Evolutionary conservation across 2,888 invertebrate species (phyloP), one percentile per base, ranked within the genome.

Genomic region (Germaria angustata): DNA sequence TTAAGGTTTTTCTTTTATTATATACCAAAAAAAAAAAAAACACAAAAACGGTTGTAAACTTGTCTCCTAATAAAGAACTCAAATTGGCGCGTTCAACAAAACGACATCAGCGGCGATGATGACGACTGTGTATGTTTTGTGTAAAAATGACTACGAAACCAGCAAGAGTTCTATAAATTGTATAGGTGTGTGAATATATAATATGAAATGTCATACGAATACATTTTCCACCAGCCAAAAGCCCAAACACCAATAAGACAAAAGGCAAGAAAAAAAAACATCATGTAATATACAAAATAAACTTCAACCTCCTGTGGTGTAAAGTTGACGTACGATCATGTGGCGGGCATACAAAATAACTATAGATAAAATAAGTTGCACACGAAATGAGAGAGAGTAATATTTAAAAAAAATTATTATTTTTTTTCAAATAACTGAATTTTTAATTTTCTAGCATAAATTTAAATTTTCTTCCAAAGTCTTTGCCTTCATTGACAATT

Each of bases 31-130:
- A 41, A 0, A 59, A 59, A 9, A 61, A 55, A 15, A 32, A 28
- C 41, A 61, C 46, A 44, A 53, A 32, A 66, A 71, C 69, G 72
- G 69, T 82, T 79, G 82, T 79, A 79, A 82, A 79, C 79, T 81
- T 81, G 81, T 81, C 81, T 79, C 84, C 80, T 82, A 84, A 84
- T 84, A 84, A 84, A 84, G 84, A 82, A 84, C 84, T 84, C 84
- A 80, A 84, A 80, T 80, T 80, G 84, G 80, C 80, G 80, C 80
- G 77, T 83, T 76, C 76, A 80, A 78, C 69, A 72, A 83, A 80
- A 65, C 76, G 72, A 72, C 71, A 76, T 72, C 80, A 80, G 72
- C 72, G 61, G 46, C 63, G 65, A 72, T 59, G 55, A 75, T 75
- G 75, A 75, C 55, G 75, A 68, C 59, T 63, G 55, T 75, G 57